phyloP scores from a whole-genome alignment of 2,888 invertebrate genomes.

The Erebia palarica region DNA sequence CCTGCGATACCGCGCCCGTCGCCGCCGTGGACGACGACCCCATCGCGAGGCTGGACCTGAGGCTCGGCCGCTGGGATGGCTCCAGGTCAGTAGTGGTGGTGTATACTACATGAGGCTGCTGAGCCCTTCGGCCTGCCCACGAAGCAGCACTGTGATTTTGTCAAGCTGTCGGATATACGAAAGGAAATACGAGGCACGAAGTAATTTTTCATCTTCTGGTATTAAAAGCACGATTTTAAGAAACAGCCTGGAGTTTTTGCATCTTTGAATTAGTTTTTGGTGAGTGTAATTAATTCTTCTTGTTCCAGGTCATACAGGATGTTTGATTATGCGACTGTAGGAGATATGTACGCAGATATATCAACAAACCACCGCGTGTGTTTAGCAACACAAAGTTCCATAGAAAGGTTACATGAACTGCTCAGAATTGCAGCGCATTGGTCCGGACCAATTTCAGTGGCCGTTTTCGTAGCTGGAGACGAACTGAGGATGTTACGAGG shows the following conservation, averaged over 20 bases:
- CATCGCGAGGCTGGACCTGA: conserved; percentile 83
- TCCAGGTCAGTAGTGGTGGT: conserved; percentile 75
- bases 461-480: conserved; percentile 90
- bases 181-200: too few relatives aligned
- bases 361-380: conserved; percentile 85
- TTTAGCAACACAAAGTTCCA: conserved; percentile 92
- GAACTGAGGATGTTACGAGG: conserved; percentile 88
- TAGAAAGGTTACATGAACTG: conserved; percentile 90
- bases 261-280: too few relatives aligned
- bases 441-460: conserved; percentile 93
- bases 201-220: too few relatives aligned
- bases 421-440: conserved; percentile 91
- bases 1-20: conserved; percentile 61
- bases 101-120: conserved; percentile 78
- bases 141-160: too few relatives aligned
- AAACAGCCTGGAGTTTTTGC: too few relatives aligned
- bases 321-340: conserved; percentile 88
- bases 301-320: conserved; percentile 83
- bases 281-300: not conserved
- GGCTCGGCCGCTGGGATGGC: conserved; percentile 89
- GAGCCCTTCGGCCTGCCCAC: conserved; percentile 60
- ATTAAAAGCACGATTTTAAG: too few relatives aligned
- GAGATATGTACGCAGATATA: conserved; percentile 84
- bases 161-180: too few relatives aligned
- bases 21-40: conserved; percentile 68